Percentiles rank a stretch among this genome's conserved stretches.
These are phyloP conservation scores for Pseudopodoces humilis DNA, from an alignment of 2,113 vertebrate species.

Conservation along the genomic window DNA sequence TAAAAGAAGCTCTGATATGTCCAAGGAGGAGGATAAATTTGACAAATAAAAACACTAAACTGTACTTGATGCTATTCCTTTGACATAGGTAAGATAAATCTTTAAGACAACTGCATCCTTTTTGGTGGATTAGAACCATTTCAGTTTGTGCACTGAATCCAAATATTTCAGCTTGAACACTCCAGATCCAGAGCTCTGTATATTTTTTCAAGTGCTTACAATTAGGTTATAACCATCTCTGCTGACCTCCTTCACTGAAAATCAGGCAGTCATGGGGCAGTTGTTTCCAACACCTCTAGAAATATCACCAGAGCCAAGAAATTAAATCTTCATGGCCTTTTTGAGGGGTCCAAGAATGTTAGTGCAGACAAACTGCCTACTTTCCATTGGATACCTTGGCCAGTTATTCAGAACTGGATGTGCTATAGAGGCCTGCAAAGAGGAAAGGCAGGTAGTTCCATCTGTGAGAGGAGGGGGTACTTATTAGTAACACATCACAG, in stretches of 20 bases:
- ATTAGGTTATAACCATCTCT: not conserved
- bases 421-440: conserved; percentile 42
- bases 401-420: conserved; percentile 39
- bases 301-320: conserved; percentile 58
- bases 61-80: not conserved
- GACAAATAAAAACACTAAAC: not conserved
- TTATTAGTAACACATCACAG: not conserved
- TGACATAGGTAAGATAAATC: not conserved
- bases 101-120: not conserved
- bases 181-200: not conserved
- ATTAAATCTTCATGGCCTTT: conserved; percentile 50
- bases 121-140: not conserved
- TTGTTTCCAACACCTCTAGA: conserved; percentile 37
- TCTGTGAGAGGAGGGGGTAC: not conserved
- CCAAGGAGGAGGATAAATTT: not conserved
- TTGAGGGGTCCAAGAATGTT: conserved; percentile 62
- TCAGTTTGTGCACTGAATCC: not conserved
- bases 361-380: conserved; percentile 51
- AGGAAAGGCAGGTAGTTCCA: not conserved
- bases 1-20: not conserved
- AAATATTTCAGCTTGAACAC: not conserved
- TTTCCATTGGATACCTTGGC: conserved; percentile 61
- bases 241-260: not conserved
- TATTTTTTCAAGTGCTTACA: conserved; percentile 32
- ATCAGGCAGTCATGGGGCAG: not conserved